Conservation (phyloP, 1,140 invertebrate genomes). For the Orchestia grillus region DNA sequence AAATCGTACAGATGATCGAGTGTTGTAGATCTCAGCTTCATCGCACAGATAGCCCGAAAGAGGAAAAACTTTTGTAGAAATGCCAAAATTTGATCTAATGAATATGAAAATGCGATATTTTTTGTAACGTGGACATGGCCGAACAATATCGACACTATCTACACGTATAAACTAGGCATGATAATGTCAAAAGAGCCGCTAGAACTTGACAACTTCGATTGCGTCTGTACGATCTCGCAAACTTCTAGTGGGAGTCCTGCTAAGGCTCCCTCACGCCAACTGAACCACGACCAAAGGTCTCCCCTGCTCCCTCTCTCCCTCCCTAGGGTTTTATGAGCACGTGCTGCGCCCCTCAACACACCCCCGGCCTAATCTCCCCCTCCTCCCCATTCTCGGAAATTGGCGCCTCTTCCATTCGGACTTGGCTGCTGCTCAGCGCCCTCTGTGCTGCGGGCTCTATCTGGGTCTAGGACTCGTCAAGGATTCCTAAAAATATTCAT, state of each 20-base stretch:
- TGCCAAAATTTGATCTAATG: too few species aligned
- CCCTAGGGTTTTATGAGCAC: conserved; percentile 32
- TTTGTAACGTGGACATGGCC: too few species aligned
- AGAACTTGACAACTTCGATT: neutral
- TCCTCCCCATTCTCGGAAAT: neutral
- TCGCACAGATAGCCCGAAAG: too few species aligned
- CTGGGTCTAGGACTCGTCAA: too few species aligned
- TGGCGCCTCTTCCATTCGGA: neutral
- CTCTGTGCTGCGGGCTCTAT: neutral
- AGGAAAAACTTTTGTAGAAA: too few species aligned
- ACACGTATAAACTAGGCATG: neutral
- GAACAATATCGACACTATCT: too few species aligned
- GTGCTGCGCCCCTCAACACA: neutral
- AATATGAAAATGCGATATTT: too few species aligned
- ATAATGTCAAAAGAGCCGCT: neutral
- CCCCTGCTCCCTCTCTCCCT: neutral
- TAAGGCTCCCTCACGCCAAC: neutral
- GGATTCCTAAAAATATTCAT: too few species aligned
- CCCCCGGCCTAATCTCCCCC: neutral
- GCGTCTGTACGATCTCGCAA: neutral
- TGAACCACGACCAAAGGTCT: neutral
- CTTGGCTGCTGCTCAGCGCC: neutral
- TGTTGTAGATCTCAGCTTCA: too few species aligned
- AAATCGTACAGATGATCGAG: too few species aligned
- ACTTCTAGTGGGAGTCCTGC: neutral